Evolutionary conservation across 2,797 vertebrate genomes (phyloP).

Genomic region (Halcyon leucocephala): DNA sequence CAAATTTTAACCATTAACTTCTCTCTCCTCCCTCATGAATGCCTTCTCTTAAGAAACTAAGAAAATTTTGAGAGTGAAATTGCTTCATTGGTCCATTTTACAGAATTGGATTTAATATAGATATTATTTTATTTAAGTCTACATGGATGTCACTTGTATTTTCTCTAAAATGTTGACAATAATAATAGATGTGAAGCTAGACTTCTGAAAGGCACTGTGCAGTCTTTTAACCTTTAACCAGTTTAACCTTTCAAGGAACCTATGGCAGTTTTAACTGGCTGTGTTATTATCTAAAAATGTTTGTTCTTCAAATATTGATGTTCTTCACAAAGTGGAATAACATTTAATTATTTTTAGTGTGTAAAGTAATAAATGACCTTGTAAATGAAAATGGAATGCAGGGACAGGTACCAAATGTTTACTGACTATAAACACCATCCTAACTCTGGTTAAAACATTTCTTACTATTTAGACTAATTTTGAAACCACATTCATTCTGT

Average conservation of each 20-base stretch:
- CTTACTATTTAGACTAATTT: background rate
- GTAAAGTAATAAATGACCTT: constrained; percentile 8
- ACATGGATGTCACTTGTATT: background rate
- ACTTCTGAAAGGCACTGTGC: background rate
- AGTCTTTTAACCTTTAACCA: constrained; percentile 24
- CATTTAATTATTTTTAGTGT: constrained; percentile 27
- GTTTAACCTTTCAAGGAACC: constrained; percentile 19
- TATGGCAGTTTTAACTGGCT: background rate
- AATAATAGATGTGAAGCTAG: background rate
- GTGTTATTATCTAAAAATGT: background rate
- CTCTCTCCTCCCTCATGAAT: background rate
- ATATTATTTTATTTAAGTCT: background rate
- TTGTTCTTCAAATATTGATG: constrained; percentile 27
- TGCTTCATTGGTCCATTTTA: background rate
- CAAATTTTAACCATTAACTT: background rate
- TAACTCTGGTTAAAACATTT: constrained; percentile 3
- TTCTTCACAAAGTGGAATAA: background rate
- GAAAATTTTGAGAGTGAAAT: background rate
- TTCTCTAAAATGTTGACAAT: background rate
- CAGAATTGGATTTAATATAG: background rate
- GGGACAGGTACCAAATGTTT: background rate
- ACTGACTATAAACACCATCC: background rate
- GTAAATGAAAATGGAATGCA: constrained; percentile 30
- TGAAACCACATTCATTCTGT: constrained; percentile 9
- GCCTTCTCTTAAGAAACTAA: background rate